phyloP scores from a whole-genome alignment of 2,797 vertebrate genomes.

The Mormyrus hasselquistii region DNA sequence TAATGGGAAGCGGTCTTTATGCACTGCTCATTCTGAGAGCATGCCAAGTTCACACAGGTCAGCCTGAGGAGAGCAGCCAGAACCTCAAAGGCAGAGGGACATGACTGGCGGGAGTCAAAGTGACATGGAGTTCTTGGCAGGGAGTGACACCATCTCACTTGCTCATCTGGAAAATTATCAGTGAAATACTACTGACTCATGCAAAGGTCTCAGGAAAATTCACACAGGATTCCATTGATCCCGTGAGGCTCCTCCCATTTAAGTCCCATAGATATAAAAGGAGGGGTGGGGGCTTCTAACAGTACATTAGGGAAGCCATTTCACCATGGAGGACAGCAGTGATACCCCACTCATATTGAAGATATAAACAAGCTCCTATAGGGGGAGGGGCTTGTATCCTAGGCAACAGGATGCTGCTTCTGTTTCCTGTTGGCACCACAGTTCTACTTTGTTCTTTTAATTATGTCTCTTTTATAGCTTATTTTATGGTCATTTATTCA shows the following conservation, averaged over 20 bases:
- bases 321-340: background rate
- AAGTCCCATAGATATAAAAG: background rate
- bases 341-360: background rate
- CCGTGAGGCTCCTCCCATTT: background rate
- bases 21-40: background rate
- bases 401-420: background rate
- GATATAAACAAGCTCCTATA: background rate
- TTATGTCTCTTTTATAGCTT: background rate
- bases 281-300: background rate
- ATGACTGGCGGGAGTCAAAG: background rate
- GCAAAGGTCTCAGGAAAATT: background rate
- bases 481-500: background rate
- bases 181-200: background rate
- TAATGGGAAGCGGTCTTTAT: background rate
- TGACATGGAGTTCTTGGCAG: background rate
- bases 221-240: background rate
- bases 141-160: background rate
- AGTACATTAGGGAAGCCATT: background rate
- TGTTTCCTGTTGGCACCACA: background rate
- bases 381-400: background rate
- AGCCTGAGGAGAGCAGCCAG: background rate
- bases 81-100: background rate
- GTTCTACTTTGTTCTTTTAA: conserved; percentile 8
- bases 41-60: background rate
- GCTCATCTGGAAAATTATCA: background rate